Conservation (phyloP, 2,113 vertebrate species). For the Leucosticte australis region DNA sequence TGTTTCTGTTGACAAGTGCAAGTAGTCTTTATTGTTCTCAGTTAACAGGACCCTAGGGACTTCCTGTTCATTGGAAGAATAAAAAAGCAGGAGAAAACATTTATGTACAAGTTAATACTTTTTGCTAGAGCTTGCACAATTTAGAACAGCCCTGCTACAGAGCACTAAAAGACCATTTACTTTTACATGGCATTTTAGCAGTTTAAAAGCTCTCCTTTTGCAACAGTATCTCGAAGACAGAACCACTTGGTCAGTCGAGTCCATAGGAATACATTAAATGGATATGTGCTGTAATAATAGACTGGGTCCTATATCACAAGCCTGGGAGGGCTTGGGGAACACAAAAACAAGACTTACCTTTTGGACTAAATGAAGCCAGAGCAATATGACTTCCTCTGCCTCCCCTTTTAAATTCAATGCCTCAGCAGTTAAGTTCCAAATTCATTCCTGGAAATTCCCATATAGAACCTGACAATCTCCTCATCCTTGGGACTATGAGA, state of each 20-base stretch:
- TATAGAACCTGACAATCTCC: not conserved
- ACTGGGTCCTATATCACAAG: not conserved
- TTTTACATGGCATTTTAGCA: not conserved
- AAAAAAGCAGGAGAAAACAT: not conserved
- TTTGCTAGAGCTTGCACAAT: not conserved
- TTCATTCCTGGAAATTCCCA: not conserved
- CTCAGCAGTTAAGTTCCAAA: not conserved
- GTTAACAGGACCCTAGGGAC: slow-evolving; percentile 17
- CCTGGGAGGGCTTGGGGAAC: not conserved
- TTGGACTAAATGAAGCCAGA: not conserved
- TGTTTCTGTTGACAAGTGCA: slow-evolving; percentile 11
- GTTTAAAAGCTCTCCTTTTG: not conserved
- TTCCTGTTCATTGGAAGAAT: not conserved
- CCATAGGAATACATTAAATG: not conserved
- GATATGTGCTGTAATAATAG: not conserved
- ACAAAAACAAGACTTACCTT: not conserved
- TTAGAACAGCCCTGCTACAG: not conserved
- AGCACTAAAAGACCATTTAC: not conserved
- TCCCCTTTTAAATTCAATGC: not conserved
- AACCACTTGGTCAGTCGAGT: not conserved
- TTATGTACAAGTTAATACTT: slow-evolving; percentile 8
- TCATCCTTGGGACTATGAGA: accelerated
- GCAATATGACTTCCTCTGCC: not conserved
- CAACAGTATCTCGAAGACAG: not conserved
- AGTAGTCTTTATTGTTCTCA: not conserved